These are phyloP conservation scores for Ophioninae sp. DNA, from an alignment of 2,888 invertebrate species.

Conservation along the genomic window DNA sequence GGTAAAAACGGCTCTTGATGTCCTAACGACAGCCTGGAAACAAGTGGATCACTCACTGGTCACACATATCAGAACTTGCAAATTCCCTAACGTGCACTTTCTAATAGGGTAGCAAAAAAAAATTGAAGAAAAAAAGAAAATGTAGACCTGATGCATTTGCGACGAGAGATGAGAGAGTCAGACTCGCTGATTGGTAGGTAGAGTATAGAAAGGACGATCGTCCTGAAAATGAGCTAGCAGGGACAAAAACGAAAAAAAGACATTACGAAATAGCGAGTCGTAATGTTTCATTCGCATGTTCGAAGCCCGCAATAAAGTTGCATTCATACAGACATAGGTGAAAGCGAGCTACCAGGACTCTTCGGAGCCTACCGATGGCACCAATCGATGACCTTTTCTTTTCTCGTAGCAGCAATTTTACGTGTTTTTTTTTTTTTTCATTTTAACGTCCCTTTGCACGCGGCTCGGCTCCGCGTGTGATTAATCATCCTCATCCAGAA, in stretches of 20 bases:
- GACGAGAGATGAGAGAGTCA: slow-evolving; percentile 49
- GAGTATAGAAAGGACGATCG: slow-evolving; percentile 33
- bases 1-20: not conserved
- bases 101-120: slow-evolving; percentile 27
- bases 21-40: slow-evolving; percentile 12
- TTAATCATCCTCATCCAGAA: slow-evolving; percentile 18
- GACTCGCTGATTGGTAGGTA: slow-evolving; percentile 37
- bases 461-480: slow-evolving; percentile 9
- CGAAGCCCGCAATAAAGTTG: slow-evolving; percentile 9
- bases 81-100: slow-evolving; percentile 41
- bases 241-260: slow-evolving; percentile 30
- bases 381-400: slow-evolving; percentile 47
- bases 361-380: slow-evolving; percentile 6
- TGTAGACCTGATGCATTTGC: slow-evolving; percentile 52
- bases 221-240: slow-evolving; percentile 12
- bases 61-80: slow-evolving; percentile 42
- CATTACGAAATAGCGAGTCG: slow-evolving; percentile 26
- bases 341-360: slow-evolving; percentile 15
- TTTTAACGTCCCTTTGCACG: not conserved
- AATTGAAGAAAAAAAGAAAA: slow-evolving; percentile 35
- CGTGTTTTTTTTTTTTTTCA: slow-evolving; percentile 1
- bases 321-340: slow-evolving; percentile 9
- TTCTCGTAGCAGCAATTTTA: not conserved
- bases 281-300: slow-evolving; percentile 58
- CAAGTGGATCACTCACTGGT: slow-evolving; percentile 39